These are phyloP conservation scores for Lucinisca nassula DNA, from an alignment of 2,888 invertebrate genomes.

Conservation along the genomic window DNA sequence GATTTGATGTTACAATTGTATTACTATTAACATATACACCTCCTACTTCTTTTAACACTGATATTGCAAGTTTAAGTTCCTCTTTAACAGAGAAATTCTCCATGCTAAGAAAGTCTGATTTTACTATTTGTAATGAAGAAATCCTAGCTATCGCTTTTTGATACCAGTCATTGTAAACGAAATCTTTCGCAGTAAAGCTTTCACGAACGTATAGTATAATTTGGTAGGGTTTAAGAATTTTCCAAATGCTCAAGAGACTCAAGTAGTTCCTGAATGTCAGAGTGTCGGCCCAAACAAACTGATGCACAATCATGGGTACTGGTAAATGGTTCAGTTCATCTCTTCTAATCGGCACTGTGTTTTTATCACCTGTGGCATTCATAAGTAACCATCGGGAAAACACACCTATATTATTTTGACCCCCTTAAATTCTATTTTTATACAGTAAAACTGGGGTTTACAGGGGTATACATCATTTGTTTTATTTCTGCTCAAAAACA, in stretches of 20 bases:
- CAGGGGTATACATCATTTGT: too few species aligned
- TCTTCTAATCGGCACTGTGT: too few species aligned
- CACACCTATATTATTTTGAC: too few species aligned
- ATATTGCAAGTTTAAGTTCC: not conserved
- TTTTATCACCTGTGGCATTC: too few species aligned
- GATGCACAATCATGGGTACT: not conserved
- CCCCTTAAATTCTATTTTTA: too few species aligned
- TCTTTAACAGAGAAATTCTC: not conserved
- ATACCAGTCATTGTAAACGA: not conserved
- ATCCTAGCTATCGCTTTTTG: not conserved
- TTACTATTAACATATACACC: not conserved
- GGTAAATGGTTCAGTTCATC: too few species aligned
- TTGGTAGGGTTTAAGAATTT: not conserved
- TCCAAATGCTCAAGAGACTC: not conserved
- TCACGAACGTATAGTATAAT: not conserved
- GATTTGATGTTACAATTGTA: not conserved
- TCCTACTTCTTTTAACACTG: not conserved
- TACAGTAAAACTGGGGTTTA: too few species aligned
- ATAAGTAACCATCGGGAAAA: too few species aligned
- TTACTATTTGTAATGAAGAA: not conserved
- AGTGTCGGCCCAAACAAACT: not conserved
- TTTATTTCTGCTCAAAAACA: too few species aligned
- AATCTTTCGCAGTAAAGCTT: not conserved
- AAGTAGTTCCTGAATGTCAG: not conserved
- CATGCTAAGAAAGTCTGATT: not conserved